Evolutionary conservation across 2,888 invertebrate species (phyloP), one percentile per base, ranked within the genome.

Genomic region (Dione vanillae): DNA sequence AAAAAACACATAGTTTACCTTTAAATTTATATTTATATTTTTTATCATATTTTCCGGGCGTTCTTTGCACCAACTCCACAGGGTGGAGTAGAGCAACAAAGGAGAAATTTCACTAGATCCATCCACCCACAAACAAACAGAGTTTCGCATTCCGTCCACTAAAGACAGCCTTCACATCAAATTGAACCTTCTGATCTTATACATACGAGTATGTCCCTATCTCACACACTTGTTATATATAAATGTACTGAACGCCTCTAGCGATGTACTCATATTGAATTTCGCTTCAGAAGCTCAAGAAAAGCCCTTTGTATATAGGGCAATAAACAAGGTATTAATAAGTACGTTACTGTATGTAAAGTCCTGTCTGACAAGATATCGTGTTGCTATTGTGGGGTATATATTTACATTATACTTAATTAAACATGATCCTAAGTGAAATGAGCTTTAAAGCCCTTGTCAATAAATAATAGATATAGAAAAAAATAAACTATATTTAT

Each of bases 81-180:
- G 61, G 61, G 90, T 87, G 79, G 78, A 77, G 79, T 76, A 75
- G 85, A 87, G 87, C 86, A 88, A 90, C 91, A 91, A 91, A 90
- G 91, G 88, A 85, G 90, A 89, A 89, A 90, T 90, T 90, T 86
- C 87, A 82, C 85, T 82, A 82, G 85, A 88, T 82, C 88, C 89
- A 89, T 82, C 90, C 89, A 85, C 88, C 90, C 90, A 85, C 90
- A 89, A 88, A 88, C 91, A 91, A 90, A 90, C 90, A 90, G 78
- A 83, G 85, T 82, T 85, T 85, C 88, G 82, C 87, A 89, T 90
- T 88, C 89, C 89, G 87, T 87, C 89, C 89, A 88, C 86, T 83
- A 85, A 79, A 84, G 84, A 76, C 79, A 74, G 74, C 76, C 75
- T 75, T 76, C 78, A 76, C 76, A 80, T 80, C 80, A 80, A 84